These are phyloP conservation scores for Xiphorhynchus erythropygius DNA, from an alignment of 2,797 vertebrate genomes.

Conservation along the genomic window DNA sequence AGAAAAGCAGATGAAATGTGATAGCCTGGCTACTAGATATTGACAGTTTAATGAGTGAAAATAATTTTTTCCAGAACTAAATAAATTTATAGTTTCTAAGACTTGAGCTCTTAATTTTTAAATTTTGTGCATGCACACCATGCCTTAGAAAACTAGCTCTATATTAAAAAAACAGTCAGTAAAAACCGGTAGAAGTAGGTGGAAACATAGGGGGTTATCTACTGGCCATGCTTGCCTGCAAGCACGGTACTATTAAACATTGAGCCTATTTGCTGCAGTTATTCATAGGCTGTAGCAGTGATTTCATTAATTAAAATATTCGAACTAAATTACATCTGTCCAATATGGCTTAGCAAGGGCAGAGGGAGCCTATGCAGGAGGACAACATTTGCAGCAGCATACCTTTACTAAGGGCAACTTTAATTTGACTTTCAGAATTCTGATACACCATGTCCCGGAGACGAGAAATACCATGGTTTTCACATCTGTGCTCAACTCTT, in stretches of 20 bases:
- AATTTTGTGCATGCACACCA: not conserved
- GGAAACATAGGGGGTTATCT: not conserved
- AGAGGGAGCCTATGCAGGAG: not conserved
- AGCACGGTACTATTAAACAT: not conserved
- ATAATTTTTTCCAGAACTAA: not conserved
- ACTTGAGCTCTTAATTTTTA: not conserved
- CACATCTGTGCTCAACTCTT: not conserved
- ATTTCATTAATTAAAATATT: constrained; percentile 11
- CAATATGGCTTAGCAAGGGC: fast-evolving
- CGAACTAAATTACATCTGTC: not conserved
- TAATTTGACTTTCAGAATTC: not conserved
- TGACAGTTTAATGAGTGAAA: not conserved
- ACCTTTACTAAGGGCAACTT: not conserved
- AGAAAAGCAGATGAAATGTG: not conserved
- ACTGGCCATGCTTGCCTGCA: not conserved
- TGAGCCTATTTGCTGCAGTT: not conserved
- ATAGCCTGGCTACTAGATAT: not conserved
- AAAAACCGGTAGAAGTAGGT: not conserved
- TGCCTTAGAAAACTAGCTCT: not conserved
- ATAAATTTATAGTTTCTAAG: not conserved
- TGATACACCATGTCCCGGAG: not conserved
- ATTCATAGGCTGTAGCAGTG: not conserved
- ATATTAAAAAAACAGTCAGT: not conserved
- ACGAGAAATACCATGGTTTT: not conserved
- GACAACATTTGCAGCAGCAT: not conserved